Evolutionary conservation across 2,888 invertebrate genomes (phyloP).

Genomic region (Pherbina coryleti): DNA sequence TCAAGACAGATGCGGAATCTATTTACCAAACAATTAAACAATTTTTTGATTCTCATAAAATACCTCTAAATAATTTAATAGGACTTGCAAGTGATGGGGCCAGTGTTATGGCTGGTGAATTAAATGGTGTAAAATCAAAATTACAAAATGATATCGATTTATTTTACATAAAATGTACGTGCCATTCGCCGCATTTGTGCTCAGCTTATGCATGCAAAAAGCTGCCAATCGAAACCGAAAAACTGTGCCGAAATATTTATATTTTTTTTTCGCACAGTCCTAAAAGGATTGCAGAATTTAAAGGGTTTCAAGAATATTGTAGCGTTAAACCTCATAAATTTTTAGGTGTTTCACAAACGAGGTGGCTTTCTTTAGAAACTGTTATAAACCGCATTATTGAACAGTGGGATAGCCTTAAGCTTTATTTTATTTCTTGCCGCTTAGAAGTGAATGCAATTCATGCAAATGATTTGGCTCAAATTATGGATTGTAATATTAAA

Average conservation of each 20-base stretch:
- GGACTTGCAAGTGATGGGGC: conserved; percentile 30
- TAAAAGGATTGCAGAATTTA: conserved; percentile 32
- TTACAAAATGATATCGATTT: conserved; percentile 27
- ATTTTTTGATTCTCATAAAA: conserved; percentile 24
- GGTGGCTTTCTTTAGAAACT: conserved; percentile 44
- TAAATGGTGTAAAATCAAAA: conserved; percentile 15
- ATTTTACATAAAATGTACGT: conserved; percentile 38
- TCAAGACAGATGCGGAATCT: conserved; percentile 13
- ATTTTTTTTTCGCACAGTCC: conserved; percentile 39
- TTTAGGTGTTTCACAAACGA: conserved; percentile 38
- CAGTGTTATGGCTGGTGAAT: conserved; percentile 24
- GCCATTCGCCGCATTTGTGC: conserved; percentile 32
- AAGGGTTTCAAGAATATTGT: conserved; percentile 39
- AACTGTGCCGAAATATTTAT: conserved; percentile 33
- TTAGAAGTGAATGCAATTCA: conserved; percentile 38
- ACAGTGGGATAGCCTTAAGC: conserved; percentile 38
- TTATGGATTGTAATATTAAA: conserved; percentile 29
- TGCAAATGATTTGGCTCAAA: conserved; percentile 30
- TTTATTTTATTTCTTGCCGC: conserved; percentile 39
- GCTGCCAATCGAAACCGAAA: conserved; percentile 19
- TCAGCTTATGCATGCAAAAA: conserved; percentile 35
- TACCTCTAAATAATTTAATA: conserved; percentile 35
- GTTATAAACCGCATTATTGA: conserved; percentile 43
- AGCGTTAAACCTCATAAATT: conserved; percentile 42
- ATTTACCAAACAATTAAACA: conserved; percentile 18